phyloP scores from a whole-genome alignment of 2,797 vertebrate species.

The Pseudopleuronectes americanus region DNA sequence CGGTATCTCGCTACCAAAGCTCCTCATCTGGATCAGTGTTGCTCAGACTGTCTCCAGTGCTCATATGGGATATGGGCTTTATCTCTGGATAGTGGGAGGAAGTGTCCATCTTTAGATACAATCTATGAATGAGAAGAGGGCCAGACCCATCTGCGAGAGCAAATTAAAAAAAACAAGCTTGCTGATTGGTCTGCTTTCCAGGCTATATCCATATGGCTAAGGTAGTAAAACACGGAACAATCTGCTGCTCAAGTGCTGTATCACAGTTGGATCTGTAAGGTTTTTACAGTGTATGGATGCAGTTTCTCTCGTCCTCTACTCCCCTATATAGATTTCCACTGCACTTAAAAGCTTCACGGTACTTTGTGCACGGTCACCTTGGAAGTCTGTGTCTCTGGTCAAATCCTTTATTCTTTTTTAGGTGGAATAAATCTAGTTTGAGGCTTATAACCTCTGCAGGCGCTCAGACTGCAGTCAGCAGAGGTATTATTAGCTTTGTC shows the following conservation, averaged over 20 bases:
- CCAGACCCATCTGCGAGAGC: no score
- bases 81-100: no score
- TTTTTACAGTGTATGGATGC: not conserved
- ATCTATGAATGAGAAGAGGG: no score
- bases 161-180: not conserved
- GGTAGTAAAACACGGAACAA: constrained; percentile 13
- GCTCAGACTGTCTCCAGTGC: no score
- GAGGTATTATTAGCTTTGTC: constrained; percentile 50
- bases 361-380: constrained; percentile 64
- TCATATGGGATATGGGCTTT: no score
- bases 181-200: not conserved
- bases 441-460: constrained; percentile 53
- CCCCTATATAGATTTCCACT: constrained; percentile 18
- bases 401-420: constrained; percentile 49
- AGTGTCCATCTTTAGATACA: no score
- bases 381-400: constrained; percentile 42
- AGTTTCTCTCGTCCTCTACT: constrained; percentile 6
- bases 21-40: no score
- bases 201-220: not conserved
- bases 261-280: not conserved
- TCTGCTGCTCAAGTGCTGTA: not conserved
- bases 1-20: no score
- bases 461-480: constrained; percentile 48
- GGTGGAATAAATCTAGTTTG: constrained; percentile 61
- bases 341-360: constrained; percentile 38